Percentiles rank a stretch among this genome's conserved stretches.
Conservation (phyloP, 2,113 vertebrate genomes). For the Cichladusa arquata region DNA sequence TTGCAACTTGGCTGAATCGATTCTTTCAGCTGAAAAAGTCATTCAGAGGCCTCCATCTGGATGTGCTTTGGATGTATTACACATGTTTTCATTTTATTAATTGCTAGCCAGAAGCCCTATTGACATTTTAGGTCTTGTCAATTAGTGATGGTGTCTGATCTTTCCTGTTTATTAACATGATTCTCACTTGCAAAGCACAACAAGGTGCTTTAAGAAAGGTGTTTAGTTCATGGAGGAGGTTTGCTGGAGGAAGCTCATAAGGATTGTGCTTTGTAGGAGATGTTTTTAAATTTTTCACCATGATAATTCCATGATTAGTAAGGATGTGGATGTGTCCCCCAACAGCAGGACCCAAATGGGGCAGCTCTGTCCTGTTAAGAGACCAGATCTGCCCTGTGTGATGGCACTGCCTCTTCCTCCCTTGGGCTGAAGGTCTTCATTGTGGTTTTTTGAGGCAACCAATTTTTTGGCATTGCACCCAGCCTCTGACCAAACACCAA, state of each 20-base stretch:
- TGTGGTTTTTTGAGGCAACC: neutral
- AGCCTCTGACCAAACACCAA: neutral
- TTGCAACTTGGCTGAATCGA: neutral
- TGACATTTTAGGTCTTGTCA: neutral
- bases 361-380: neutral
- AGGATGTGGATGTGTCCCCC: neutral
- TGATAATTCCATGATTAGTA: neutral
- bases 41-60: conserved; percentile 20
- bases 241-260: neutral
- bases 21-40: conserved; percentile 14
- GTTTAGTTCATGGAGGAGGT: neutral
- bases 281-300: neutral
- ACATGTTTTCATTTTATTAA: neutral
- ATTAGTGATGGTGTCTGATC: neutral
- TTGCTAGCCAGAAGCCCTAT: neutral
- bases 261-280: neutral
- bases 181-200: neutral
- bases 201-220: neutral
- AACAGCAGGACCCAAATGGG: neutral
- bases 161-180: neutral
- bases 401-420: neutral
- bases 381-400: neutral
- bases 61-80: neutral
- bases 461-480: neutral
- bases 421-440: neutral